Percentiles rank a stretch among this genome's conserved stretches.
Conservation (phyloP, 2,888 invertebrate genomes). For the Pegoplata infirma region DNA sequence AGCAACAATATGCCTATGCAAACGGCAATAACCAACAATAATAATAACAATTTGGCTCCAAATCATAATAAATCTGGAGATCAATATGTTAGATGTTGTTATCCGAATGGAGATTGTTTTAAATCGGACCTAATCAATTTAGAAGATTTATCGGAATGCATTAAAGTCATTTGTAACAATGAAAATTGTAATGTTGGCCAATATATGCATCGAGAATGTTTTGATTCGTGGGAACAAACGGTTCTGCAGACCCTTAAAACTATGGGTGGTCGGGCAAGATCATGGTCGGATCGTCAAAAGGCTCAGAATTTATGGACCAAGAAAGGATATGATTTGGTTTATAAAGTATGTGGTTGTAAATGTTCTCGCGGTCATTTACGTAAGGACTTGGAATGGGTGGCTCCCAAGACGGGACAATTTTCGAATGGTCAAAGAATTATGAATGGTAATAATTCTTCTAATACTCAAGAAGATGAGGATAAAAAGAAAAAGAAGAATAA, state of each 20-base stretch:
- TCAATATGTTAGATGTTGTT: slow-evolving; percentile 86
- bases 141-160: slow-evolving; percentile 87
- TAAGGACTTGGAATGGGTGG: slow-evolving; percentile 95
- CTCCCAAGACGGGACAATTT: slow-evolving; percentile 72
- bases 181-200: slow-evolving; percentile 92
- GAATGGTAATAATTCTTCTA: slow-evolving; percentile 51
- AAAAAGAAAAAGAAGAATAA: slow-evolving; percentile 83
- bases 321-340: slow-evolving; percentile 97
- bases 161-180: slow-evolving; percentile 96
- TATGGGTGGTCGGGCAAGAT: slow-evolving; percentile 93
- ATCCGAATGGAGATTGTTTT: slow-evolving; percentile 89
- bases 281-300: slow-evolving; percentile 96
- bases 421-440: slow-evolving; percentile 70
- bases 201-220: slow-evolving; percentile 97
- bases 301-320: slow-evolving; percentile 98
- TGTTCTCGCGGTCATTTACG: slow-evolving; percentile 95
- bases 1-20: slow-evolving; percentile 72
- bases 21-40: slow-evolving; percentile 56
- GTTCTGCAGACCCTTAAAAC: slow-evolving; percentile 93
- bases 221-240: slow-evolving; percentile 94
- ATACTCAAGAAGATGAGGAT: slow-evolving; percentile 77
- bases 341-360: slow-evolving; percentile 95
- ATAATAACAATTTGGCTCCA: slow-evolving; percentile 51
- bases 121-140: slow-evolving; percentile 83
- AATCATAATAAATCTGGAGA: slow-evolving; percentile 67